These are phyloP conservation scores for Actinia tenebrosa DNA, from an alignment of 64 coral and sea anemone species.

Conservation along the genomic window DNA sequence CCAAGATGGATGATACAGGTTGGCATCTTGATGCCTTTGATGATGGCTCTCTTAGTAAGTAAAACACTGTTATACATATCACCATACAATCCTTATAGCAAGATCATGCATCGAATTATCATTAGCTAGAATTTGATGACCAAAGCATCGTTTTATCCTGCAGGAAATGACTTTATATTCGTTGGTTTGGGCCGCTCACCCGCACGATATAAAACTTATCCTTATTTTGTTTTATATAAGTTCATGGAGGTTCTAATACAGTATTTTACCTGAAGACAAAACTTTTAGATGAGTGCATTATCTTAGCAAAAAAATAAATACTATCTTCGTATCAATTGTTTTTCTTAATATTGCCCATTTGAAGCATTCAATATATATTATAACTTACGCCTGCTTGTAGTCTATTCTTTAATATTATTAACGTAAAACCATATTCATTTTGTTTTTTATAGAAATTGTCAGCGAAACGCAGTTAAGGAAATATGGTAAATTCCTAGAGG, in stretches of 20 bases:
- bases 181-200: too few relatives aligned
- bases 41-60: slow-evolving; percentile 98
- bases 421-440: not conserved
- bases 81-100: not conserved
- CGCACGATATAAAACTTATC: too few relatives aligned
- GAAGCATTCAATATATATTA: too few relatives aligned
- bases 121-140: not conserved
- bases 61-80: not conserved
- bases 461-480: slow-evolving; percentile 88
- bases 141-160: not conserved
- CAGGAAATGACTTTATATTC: not conserved
- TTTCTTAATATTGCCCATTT: too few relatives aligned
- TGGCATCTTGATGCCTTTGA: slow-evolving; percentile 89
- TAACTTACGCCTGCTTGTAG: too few relatives aligned
- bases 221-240: too few relatives aligned
- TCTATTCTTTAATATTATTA: not conserved
- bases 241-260: too few relatives aligned
- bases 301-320: too few relatives aligned
- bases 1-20: slow-evolving; percentile 79
- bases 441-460: slow-evolving; percentile 63
- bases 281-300: too few relatives aligned
- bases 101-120: not conserved
- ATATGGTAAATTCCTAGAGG: slow-evolving; percentile 90
- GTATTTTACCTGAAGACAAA: too few relatives aligned
- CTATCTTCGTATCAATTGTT: too few relatives aligned